phyloP scores from a whole-genome alignment of 2,797 vertebrate genomes.

The Sebastes reedi region DNA sequence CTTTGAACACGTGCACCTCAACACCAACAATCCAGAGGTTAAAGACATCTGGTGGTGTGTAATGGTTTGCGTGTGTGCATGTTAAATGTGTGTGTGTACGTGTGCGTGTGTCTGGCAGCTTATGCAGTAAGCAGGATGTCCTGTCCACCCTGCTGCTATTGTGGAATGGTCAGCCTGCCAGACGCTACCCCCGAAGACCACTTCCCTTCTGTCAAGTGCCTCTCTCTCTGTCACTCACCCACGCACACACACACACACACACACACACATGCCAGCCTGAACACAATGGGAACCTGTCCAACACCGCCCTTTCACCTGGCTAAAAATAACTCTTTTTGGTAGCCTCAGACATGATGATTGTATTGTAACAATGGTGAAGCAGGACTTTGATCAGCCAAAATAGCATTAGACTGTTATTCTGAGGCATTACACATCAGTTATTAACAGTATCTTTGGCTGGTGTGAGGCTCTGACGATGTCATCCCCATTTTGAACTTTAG shows the following conservation, averaged over 20 bases:
- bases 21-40: conserved; percentile 6
- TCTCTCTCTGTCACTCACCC: conserved; percentile 9
- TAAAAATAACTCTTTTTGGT: conserved; percentile 68
- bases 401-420: conserved; percentile 33
- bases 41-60: conserved; percentile 23
- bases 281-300: conserved; percentile 72
- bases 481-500: background rate
- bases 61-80: background rate
- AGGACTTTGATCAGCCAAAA: conserved; percentile 65
- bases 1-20: conserved; percentile 24
- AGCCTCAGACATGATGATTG: conserved; percentile 45
- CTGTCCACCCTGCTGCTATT: conserved; percentile 78
- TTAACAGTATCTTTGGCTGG: background rate
- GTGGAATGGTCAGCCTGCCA: conserved; percentile 62
- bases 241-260: conserved; percentile 22
- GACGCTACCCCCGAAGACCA: conserved; percentile 66
- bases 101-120: conserved; percentile 6
- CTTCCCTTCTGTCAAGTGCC: conserved; percentile 73
- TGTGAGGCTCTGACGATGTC: background rate
- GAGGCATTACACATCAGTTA: background rate
- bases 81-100: background rate
- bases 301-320: conserved; percentile 61
- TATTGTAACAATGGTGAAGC: conserved; percentile 61
- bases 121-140: conserved; percentile 76
- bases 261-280: conserved; percentile 61